Evolutionary conservation across 2,888 invertebrate species (phyloP).

Genomic region (Sericinus montela): DNA sequence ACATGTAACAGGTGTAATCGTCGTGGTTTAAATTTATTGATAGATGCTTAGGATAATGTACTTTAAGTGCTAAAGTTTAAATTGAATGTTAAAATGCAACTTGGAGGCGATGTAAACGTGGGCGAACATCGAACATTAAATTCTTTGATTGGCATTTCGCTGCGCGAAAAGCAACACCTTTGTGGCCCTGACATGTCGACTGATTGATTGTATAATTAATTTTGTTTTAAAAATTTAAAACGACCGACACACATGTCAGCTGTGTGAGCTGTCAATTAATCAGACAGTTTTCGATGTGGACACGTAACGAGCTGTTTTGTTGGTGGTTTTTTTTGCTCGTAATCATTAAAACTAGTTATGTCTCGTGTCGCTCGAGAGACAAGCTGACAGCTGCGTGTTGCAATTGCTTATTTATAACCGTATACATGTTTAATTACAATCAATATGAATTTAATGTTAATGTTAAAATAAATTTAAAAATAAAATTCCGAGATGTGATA

Average conservation of each 20-base stretch:
- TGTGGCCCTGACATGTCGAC: slow-evolving; percentile 65
- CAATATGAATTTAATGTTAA: not conserved
- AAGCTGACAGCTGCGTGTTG: slow-evolving; percentile 55
- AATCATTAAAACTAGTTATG: slow-evolving; percentile 56
- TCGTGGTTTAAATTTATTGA: too few relatives aligned
- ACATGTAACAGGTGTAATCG: too few relatives aligned
- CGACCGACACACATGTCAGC: slow-evolving; percentile 54
- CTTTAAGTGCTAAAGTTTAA: too few relatives aligned
- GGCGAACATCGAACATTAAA: slow-evolving; percentile 57
- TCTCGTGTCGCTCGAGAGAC: slow-evolving; percentile 37
- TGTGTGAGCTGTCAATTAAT: slow-evolving; percentile 73
- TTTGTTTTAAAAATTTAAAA: slow-evolving; percentile 66
- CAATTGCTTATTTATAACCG: slow-evolving; percentile 42
- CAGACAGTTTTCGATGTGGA: slow-evolving; percentile 70
- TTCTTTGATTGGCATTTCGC: slow-evolving; percentile 71
- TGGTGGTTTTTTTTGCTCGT: slow-evolving; percentile 40
- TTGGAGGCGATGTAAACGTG: not conserved
- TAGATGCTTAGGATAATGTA: too few relatives aligned
- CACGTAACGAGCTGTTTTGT: slow-evolving; percentile 58
- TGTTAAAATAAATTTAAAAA: too few relatives aligned
- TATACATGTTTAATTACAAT: slow-evolving; percentile 14
- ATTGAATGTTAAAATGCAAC: too few relatives aligned
- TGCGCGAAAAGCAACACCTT: slow-evolving; percentile 75
- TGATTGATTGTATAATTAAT: slow-evolving; percentile 78
- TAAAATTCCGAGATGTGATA: too few relatives aligned